Percentiles rank a stretch among this genome's conserved stretches.
phyloP scores from a whole-genome alignment of 2,113 vertebrate species.

The Acanthochromis polyacanthus region DNA sequence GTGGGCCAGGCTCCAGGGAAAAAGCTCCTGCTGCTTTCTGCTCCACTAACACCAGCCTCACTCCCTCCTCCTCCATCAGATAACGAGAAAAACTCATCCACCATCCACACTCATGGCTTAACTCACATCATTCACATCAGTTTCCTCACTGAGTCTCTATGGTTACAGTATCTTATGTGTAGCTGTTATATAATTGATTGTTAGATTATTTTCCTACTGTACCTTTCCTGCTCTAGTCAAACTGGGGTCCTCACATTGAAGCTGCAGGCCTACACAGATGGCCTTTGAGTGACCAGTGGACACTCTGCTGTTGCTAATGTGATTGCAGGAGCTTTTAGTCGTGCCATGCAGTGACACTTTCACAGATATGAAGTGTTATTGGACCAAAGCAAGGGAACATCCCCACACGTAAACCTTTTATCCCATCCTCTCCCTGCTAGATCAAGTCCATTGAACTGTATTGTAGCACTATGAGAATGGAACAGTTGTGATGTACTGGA shows the following conservation, averaged over 20 bases:
- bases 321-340: constrained; percentile 16
- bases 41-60: constrained; percentile 21
- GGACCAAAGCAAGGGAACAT: not conserved
- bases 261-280: not conserved
- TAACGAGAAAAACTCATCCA: constrained; percentile 9
- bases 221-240: constrained; percentile 21
- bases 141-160: constrained; percentile 59
- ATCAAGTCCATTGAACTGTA: not conserved
- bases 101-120: constrained; percentile 18
- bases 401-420: constrained; percentile 18
- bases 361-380: constrained; percentile 2
- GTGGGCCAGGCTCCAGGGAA: constrained; percentile 47
- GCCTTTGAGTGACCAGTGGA: not conserved
- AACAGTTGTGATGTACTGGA: constrained; percentile 8
- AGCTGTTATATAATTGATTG: constrained; percentile 57
- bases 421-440: not conserved
- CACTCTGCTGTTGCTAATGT: not conserved
- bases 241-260: not conserved
- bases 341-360: constrained; percentile 3
- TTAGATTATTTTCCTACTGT: constrained; percentile 34
- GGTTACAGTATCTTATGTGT: constrained; percentile 59
- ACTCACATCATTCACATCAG: constrained; percentile 24
- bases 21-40: constrained; percentile 33
- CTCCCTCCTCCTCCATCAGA: constrained; percentile 18
- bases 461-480: not conserved